phyloP scores from a whole-genome alignment of 2,888 invertebrate species.

The Andrena praecox region DNA sequence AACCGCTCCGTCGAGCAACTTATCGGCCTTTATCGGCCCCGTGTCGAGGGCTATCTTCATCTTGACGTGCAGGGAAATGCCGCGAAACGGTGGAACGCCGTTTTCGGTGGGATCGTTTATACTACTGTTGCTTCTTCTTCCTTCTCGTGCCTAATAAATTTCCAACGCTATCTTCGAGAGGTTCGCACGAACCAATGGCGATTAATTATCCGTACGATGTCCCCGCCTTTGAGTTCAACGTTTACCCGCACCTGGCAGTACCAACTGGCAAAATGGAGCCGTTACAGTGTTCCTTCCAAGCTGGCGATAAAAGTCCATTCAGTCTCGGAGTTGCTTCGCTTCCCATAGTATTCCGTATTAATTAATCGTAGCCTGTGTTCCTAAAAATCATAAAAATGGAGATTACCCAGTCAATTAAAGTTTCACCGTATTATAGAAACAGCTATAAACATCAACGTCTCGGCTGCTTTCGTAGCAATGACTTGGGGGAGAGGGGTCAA shows the following conservation, averaged over 20 bases:
- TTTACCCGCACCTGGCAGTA: too few relatives aligned
- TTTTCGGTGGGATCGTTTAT: neutral
- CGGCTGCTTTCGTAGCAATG: neutral
- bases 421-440: neutral
- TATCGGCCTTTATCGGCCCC: neutral
- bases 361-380: neutral
- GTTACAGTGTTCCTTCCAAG: neutral
- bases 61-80: neutral
- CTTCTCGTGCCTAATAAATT: neutral
- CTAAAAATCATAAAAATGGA: neutral
- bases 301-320: too few relatives aligned
- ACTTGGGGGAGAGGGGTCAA: neutral
- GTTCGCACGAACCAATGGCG: neutral
- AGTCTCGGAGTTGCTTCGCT: neutral
- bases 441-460: too few relatives aligned
- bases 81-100: neutral
- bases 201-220: neutral
- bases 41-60: constrained; percentile 5
- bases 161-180: neutral
- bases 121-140: too few relatives aligned
- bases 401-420: neutral
- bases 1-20: neutral
- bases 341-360: neutral
- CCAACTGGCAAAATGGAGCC: neutral
- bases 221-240: neutral